phyloP scores from a whole-genome alignment of 1,140 invertebrate species.

The Chelonus insularis region DNA sequence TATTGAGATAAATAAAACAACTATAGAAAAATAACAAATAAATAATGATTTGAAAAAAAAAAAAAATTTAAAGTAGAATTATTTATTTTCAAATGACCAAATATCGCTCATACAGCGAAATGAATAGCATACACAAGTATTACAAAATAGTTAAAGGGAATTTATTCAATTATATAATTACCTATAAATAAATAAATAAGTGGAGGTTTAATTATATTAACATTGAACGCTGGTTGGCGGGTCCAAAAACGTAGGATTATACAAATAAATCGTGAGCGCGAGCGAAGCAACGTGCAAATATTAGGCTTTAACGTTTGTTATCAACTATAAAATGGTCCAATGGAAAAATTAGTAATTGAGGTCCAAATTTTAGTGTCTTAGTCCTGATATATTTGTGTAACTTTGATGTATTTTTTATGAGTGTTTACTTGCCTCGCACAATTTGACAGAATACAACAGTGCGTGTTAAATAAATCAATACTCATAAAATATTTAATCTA shows the following conservation, averaged over 20 bases:
- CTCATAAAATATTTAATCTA: no score
- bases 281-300: no score
- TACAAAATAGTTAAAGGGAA: no score
- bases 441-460: not conserved
- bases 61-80: not conserved
- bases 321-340: constrained; percentile 19
- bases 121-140: no score
- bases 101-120: constrained; percentile 1
- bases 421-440: constrained; percentile 16
- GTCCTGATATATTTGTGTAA: constrained; percentile 17
- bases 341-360: constrained; percentile 23
- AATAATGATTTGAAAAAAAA: not conserved
- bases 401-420: constrained; percentile 41
- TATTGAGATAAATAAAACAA: not conserved
- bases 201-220: constrained; percentile 31
- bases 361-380: constrained; percentile 29
- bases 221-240: constrained; percentile 57
- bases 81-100: not conserved
- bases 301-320: no score
- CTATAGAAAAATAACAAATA: constrained; percentile 4
- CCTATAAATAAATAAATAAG: constrained; percentile 12
- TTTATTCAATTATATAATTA: no score
- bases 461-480: not conserved
- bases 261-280: constrained; percentile 35
- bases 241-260: constrained; percentile 60